Base-by-base conservation (phyloP, 2,888 invertebrate genomes). In the Oligia strigilis region DNA sequence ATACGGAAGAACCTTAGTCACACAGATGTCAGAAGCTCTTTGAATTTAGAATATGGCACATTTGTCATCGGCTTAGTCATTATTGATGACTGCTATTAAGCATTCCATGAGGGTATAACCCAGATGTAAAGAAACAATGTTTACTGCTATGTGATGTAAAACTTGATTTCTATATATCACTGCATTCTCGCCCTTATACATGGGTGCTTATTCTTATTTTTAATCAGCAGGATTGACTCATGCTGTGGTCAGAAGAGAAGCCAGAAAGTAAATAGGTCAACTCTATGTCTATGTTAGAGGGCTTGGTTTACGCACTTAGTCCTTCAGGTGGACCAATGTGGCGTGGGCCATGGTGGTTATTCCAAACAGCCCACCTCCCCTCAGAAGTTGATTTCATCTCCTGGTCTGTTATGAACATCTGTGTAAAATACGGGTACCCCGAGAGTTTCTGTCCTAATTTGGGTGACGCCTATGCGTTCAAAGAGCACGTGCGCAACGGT, bases 1-100 rank as follows among this genome's bases (percentile, higher is more conserved):
- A 88, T n/a, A 81, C 89, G 88, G 88, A 89, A 88, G 83, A 77
- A 77, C 82, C 78, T 87, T 84, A 75, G 76, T 72, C 74, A 82
- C 55, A 64, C 60, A 75, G 49, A 69, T 81, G 77, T 73, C 64
- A 84, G 77, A 71, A 81, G 69, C 81, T 80, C 74, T 72, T 81
- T 78, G 88, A 87, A 88, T 88, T 78, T 70, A 81, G 80, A 88
- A 82, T 65, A n/a, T 43, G 58, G 17, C 49, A 66, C 75, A 82
- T 88, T 83, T 79, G 80, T 88, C 83, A 87, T 81, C 76, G 43
- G 43, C 29, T 87, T 83, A 83, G 78, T 88, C 87, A 87, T 78
- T 76, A 60, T 58, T 72, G 58, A 66, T 80, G 76, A 75, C 62
- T 14, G 52, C n/a, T 60, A 75, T 78, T 83, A 72, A 36, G 49